Conservation (phyloP, 1,140 invertebrate genomes). For the Calliopsis andreniformis region DNA sequence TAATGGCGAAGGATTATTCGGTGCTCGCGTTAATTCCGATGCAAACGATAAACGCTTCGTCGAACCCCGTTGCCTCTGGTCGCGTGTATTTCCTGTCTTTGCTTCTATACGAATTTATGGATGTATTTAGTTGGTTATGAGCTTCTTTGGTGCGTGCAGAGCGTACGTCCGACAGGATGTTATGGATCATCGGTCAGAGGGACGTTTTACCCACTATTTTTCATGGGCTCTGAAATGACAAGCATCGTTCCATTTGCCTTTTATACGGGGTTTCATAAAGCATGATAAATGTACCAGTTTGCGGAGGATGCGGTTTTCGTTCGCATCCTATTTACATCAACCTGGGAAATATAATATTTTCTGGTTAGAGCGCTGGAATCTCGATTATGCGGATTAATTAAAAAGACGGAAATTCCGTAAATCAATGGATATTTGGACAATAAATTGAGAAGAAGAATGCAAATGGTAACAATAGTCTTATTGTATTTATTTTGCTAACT, state of each 20-base stretch:
- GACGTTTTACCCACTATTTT: constrained; percentile 64
- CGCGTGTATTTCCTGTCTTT: not conserved
- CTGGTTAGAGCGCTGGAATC: too few relatives aligned
- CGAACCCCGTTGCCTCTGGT: too few relatives aligned
- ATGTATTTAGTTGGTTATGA: not conserved
- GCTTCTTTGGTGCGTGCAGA: not conserved
- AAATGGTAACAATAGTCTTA: too few relatives aligned
- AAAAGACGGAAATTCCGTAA: too few relatives aligned
- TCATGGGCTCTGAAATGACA: constrained; percentile 58
- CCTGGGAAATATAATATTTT: constrained; percentile 13
- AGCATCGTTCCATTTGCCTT: constrained; percentile 69
- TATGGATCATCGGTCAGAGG: constrained; percentile 57
- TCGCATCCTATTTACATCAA: constrained; percentile 22
- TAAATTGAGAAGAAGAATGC: too few relatives aligned
- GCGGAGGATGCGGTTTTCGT: constrained; percentile 14
- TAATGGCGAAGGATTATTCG: not conserved
- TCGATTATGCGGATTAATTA: too few relatives aligned
- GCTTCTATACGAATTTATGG: not conserved
- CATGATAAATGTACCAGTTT: constrained; percentile 64
- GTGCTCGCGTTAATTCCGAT: not conserved
- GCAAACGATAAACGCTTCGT: not conserved
- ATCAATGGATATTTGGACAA: too few relatives aligned
- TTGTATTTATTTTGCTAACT: too few relatives aligned
- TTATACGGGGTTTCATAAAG: constrained; percentile 66
- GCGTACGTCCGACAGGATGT: not conserved